phyloP scores from a whole-genome alignment of 2,888 invertebrate genomes.

The Drosophila borealis region DNA sequence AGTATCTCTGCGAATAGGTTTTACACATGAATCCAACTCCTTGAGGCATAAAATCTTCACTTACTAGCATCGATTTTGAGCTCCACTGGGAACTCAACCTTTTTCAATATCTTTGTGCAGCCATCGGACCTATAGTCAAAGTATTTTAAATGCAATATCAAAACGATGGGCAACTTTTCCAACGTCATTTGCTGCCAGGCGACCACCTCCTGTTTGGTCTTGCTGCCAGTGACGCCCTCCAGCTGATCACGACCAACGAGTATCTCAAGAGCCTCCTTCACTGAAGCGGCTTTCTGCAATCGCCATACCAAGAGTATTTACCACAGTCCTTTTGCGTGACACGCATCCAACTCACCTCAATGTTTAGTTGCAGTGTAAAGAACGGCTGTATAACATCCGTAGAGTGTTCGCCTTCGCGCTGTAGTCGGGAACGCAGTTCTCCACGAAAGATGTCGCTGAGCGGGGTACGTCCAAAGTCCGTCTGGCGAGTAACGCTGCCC shows the following conservation, averaged over 20 bases:
- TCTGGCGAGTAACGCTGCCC: slow-evolving; percentile 94
- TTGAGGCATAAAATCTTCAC: slow-evolving; percentile 1
- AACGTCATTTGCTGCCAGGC: slow-evolving; percentile 96
- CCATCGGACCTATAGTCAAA: slow-evolving; percentile 95
- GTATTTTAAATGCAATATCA: slow-evolving; percentile 96
- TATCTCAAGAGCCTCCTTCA: slow-evolving; percentile 94
- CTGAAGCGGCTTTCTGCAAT: slow-evolving; percentile 91
- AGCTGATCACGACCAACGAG: slow-evolving; percentile 93
- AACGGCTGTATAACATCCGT: slow-evolving; percentile 98
- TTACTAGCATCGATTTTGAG: slow-evolving; percentile 94
- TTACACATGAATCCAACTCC: not conserved
- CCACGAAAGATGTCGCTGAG: slow-evolving; percentile 97
- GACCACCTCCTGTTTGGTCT: slow-evolving; percentile 92
- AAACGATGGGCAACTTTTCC: slow-evolving; percentile 94
- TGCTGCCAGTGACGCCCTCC: slow-evolving; percentile 93
- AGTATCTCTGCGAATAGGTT: slow-evolving; percentile 89
- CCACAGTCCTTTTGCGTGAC: not conserved
- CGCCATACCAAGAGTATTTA: not conserved
- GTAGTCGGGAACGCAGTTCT: slow-evolving; percentile 93
- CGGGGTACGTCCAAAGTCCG: slow-evolving; percentile 93
- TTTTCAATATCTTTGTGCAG: slow-evolving; percentile 96
- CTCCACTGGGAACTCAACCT: slow-evolving; percentile 95
- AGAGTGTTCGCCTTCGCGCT: slow-evolving; percentile 88
- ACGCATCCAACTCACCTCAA: slow-evolving; percentile 88
- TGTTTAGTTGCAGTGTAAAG: slow-evolving; percentile 97